These are phyloP conservation scores for Alethe diademata DNA, from an alignment of 2,113 vertebrate genomes.

Conservation along the genomic window DNA sequence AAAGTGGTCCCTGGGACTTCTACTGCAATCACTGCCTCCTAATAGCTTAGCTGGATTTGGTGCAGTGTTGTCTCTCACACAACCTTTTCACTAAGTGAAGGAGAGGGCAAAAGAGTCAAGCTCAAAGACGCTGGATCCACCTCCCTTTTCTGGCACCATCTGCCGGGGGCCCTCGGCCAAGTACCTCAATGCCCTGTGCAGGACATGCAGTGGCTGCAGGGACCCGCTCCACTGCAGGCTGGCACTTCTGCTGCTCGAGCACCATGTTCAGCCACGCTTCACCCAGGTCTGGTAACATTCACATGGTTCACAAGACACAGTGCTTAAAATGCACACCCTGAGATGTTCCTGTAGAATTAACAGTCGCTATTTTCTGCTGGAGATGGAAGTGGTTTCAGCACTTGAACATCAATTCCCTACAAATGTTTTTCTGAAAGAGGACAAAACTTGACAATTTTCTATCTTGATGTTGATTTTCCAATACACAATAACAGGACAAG, in stretches of 20 bases:
- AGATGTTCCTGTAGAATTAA: neutral
- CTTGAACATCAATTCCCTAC: neutral
- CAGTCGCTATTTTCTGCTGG: neutral
- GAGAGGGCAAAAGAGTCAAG: neutral
- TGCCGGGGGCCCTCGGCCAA: rapidly evolving
- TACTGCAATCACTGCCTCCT: neutral
- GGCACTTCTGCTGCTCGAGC: rapidly evolving
- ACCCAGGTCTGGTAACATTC: neutral
- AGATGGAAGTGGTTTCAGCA: neutral
- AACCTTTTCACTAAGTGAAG: neutral
- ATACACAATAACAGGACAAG: neutral
- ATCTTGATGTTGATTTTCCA: neutral
- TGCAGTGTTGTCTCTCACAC: neutral
- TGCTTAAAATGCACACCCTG: neutral
- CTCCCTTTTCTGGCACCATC: neutral
- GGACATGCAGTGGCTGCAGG: rapidly evolving
- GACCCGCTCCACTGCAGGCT: rapidly evolving
- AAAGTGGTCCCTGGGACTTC: neutral
- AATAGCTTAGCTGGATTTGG: neutral
- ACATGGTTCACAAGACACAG: neutral
- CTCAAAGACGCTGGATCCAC: neutral
- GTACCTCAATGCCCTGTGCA: rapidly evolving
- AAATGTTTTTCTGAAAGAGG: neutral
- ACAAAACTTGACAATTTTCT: neutral
- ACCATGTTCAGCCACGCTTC: rapidly evolving